Evolutionary conservation across 2,113 vertebrate species (phyloP).

Genomic region (Neolamprologus tretocephalus): DNA sequence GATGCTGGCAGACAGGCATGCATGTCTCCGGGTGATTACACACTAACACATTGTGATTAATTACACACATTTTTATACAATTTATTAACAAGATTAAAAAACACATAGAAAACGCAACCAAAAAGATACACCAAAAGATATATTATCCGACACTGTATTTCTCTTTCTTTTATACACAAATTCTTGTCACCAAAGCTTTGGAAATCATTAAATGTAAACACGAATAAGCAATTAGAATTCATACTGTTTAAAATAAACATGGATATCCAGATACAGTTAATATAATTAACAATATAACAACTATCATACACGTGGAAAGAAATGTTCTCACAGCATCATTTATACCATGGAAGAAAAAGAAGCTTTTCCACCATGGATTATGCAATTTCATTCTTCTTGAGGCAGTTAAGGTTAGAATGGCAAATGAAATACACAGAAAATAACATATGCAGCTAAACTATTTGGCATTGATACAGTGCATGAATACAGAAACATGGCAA

Average conservation of each 20-base stretch:
- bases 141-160: neutral
- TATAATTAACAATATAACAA: slow-evolving; percentile 43
- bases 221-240: neutral
- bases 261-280: slow-evolving; percentile 21
- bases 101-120: neutral
- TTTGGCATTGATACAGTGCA: slow-evolving; percentile 58
- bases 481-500: slow-evolving; percentile 50
- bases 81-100: slow-evolving; percentile 16
- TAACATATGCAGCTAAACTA: slow-evolving; percentile 1
- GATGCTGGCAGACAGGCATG: neutral
- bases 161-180: neutral
- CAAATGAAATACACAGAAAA: slow-evolving; percentile 21
- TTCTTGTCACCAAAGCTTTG: neutral
- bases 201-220: slow-evolving; percentile 45
- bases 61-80: neutral
- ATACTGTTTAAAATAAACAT: slow-evolving; percentile 22
- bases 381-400: slow-evolving; percentile 41
- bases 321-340: slow-evolving; percentile 65
- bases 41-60: neutral
- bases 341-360: slow-evolving; percentile 29
- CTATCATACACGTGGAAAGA: slow-evolving; percentile 20
- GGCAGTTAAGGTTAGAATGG: slow-evolving; percentile 54
- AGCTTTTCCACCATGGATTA: slow-evolving; percentile 39
- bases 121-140: neutral
- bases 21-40: neutral